Conservation (phyloP, 1,140 invertebrate species). For the Littorina saxatilis region DNA sequence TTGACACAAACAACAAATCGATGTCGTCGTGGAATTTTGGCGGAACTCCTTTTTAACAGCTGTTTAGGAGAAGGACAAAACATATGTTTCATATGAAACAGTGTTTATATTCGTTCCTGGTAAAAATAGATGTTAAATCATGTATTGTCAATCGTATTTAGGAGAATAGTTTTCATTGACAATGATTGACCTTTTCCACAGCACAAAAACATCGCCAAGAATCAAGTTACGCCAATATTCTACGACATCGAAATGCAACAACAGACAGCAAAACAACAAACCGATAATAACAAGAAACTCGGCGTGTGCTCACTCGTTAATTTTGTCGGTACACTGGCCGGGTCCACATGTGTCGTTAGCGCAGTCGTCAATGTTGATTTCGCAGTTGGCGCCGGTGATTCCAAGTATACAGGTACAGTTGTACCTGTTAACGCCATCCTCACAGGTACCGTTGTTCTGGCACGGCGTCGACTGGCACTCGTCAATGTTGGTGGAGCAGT, state of each 20-base stretch:
- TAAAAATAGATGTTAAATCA: too few species aligned
- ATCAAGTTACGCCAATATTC: too few species aligned
- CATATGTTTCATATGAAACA: neutral
- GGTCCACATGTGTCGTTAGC: slow-evolving; percentile 67
- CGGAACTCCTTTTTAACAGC: too few species aligned
- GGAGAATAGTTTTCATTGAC: neutral
- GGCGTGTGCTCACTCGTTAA: slow-evolving; percentile 47
- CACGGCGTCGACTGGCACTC: slow-evolving; percentile 61
- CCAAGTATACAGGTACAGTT: slow-evolving; percentile 58
- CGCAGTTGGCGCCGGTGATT: slow-evolving; percentile 80
- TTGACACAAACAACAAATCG: neutral
- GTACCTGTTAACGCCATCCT: slow-evolving; percentile 53
- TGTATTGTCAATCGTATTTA: too few species aligned
- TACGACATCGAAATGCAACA: too few species aligned
- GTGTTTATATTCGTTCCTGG: too few species aligned
- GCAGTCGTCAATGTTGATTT: slow-evolving; percentile 94
- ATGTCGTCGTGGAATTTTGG: too few species aligned
- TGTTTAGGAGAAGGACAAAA: neutral
- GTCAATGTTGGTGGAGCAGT: slow-evolving; percentile 61
- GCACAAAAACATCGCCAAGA: too few species aligned
- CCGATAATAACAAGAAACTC: neutral
- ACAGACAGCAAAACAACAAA: too few species aligned
- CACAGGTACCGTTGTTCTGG: slow-evolving; percentile 60
- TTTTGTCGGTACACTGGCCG: slow-evolving; percentile 79
- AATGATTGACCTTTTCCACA: neutral